Conservation (phyloP, 1,140 invertebrate genomes). For the Laupala kohalensis region DNA sequence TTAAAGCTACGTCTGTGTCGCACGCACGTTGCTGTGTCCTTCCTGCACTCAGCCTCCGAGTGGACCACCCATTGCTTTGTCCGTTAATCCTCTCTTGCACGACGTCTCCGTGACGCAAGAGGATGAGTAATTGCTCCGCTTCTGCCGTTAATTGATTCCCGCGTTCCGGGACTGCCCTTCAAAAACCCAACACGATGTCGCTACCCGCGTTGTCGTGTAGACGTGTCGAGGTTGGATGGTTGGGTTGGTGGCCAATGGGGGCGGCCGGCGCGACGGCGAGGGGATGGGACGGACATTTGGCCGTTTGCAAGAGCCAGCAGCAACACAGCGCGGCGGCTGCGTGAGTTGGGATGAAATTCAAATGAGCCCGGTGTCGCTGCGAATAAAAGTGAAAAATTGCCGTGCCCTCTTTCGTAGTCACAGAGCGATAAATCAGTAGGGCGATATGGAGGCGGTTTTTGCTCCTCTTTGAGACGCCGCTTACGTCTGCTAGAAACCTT, state of each 20-base stretch:
- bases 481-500: not conserved
- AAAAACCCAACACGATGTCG: not conserved
- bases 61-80: not conserved
- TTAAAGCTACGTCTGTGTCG: too few relatives aligned
- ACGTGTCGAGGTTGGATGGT: not conserved
- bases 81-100: not conserved
- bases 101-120: not conserved
- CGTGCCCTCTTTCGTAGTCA: not conserved
- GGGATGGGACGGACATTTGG: too few relatives aligned
- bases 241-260: too few relatives aligned
- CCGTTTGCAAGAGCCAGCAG: too few relatives aligned
- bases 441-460: not conserved
- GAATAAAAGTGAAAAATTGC: not conserved
- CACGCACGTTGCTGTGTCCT: too few relatives aligned
- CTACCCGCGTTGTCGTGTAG: too few relatives aligned
- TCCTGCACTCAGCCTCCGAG: too few relatives aligned
- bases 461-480: not conserved
- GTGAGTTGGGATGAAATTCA: not conserved
- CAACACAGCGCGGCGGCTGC: too few relatives aligned
- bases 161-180: not conserved
- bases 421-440: not conserved
- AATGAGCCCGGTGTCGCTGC: not conserved
- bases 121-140: not conserved
- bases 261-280: too few relatives aligned
- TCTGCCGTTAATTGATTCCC: not conserved